These are phyloP conservation scores for Megalops cyprinoides DNA, from an alignment of 2,797 vertebrate genomes.

Conservation along the genomic window DNA sequence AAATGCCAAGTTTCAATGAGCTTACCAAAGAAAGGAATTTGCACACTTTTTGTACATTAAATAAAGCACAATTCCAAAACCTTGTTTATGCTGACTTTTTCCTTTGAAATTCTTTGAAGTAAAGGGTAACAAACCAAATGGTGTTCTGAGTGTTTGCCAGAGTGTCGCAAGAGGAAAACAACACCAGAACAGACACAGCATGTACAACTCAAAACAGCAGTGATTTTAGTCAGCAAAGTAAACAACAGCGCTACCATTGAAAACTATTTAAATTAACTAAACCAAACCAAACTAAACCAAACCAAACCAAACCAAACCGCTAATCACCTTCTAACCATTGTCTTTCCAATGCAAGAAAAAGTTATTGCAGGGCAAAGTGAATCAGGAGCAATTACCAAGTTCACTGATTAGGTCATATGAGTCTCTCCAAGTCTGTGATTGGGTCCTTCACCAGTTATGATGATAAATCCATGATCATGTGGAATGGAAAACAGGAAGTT, in stretches of 20 bases:
- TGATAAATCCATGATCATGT: too few relatives aligned
- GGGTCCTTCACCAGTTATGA: too few relatives aligned
- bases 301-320: background rate
- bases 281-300: background rate
- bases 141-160: background rate
- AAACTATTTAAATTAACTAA: background rate
- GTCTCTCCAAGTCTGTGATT: too few relatives aligned
- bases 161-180: background rate
- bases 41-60: too few relatives aligned
- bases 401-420: too few relatives aligned
- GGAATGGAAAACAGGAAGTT: too few relatives aligned
- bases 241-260: background rate
- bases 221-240: conserved; percentile 2
- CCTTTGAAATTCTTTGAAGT: conserved; percentile 10
- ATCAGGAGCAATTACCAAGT: too few relatives aligned
- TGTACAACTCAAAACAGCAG: background rate
- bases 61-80: background rate
- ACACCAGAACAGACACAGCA: background rate
- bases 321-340: too few relatives aligned
- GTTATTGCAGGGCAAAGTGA: too few relatives aligned
- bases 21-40: too few relatives aligned
- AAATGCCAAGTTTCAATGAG: too few relatives aligned
- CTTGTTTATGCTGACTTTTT: background rate
- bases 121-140: background rate
- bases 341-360: background rate